Conservation (phyloP, 2,113 vertebrate genomes). For the Microtus richardsoni region DNA sequence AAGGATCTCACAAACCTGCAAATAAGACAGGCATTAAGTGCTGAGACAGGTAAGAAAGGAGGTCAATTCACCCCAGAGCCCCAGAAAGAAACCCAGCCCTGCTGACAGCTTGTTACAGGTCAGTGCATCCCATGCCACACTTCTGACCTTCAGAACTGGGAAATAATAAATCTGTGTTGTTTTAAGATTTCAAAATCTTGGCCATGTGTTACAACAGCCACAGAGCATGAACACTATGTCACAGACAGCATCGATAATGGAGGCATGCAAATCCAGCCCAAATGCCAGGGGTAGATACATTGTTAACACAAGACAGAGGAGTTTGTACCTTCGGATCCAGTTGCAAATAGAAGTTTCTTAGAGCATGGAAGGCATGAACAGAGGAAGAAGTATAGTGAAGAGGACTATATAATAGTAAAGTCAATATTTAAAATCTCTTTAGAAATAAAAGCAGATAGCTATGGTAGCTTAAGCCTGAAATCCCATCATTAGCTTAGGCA, state of each 20-base stretch:
- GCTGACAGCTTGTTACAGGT: neutral
- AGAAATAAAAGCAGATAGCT: neutral
- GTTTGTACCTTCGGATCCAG: neutral
- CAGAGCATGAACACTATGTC: neutral
- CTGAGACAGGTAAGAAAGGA: neutral
- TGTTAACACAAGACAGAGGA: neutral
- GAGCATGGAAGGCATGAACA: neutral
- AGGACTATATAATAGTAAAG: no score
- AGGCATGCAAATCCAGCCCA: neutral
- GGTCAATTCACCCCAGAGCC: neutral
- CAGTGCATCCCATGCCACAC: neutral
- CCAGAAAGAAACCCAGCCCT: neutral
- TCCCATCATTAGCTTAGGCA: neutral
- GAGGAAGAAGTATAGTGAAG: neutral
- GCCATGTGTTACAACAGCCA: neutral
- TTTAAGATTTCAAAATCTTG: neutral
- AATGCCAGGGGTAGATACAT: neutral
- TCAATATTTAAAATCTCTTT: neutral
- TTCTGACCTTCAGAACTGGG: neutral
- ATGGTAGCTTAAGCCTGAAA: no score
- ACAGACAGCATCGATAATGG: neutral
- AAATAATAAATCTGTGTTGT: neutral
- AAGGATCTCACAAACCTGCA: neutral
- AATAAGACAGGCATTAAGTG: neutral
- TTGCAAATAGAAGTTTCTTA: neutral